Evolutionary conservation across 2,888 invertebrate genomes (phyloP).

Genomic region (Galerucella calmariensis): DNA sequence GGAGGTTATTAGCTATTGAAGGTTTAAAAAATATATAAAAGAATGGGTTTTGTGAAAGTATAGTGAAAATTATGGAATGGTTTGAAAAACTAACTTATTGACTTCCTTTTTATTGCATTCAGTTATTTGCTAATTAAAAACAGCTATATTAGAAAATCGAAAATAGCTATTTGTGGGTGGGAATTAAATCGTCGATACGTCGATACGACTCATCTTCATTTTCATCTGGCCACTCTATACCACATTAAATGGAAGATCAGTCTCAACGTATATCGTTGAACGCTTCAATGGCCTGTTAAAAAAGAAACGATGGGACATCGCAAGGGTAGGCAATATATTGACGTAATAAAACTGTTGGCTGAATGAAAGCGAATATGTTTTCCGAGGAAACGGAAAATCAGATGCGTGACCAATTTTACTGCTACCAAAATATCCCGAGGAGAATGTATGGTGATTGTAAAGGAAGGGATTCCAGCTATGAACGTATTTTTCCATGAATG

Average conservation of each 20-base stretch:
- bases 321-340: conserved; percentile 28
- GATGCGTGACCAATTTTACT: conserved; percentile 5
- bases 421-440: neutral
- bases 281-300: conserved; percentile 26
- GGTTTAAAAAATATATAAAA: too few species aligned
- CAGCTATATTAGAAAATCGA: too few species aligned
- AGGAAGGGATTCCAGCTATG: neutral
- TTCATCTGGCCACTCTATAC: neutral
- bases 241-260: conserved; percentile 6
- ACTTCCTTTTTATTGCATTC: too few species aligned
- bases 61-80: too few species aligned
- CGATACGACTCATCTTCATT: neutral
- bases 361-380: conserved; percentile 29
- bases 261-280: conserved; percentile 11
- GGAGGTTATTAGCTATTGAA: too few species aligned
- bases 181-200: too few species aligned
- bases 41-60: too few species aligned
- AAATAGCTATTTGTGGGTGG: too few species aligned
- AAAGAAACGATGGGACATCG: conserved; percentile 25
- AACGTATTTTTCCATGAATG: neutral
- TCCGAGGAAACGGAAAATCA: conserved; percentile 14
- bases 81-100: too few species aligned
- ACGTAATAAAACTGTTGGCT: conserved; percentile 31
- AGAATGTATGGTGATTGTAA: conserved; percentile 5
- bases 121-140: too few species aligned